Base-by-base conservation (phyloP, 1,140 invertebrate species). In the Brachionus manjavacas region DNA sequence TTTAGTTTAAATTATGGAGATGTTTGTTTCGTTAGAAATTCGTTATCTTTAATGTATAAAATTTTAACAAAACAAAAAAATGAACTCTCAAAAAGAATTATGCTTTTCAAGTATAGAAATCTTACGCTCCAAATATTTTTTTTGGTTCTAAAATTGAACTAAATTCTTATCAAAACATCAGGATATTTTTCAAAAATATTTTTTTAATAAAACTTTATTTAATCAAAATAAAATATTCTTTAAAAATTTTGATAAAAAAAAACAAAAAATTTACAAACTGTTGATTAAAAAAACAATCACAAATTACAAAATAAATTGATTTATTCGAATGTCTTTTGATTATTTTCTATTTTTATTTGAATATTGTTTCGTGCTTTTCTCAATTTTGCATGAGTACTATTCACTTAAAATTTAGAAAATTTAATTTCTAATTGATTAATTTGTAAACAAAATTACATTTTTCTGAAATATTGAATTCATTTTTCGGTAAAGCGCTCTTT, bases 281-380 rank as follows among this genome's bases (percentile, higher is more conserved):
- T 46, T 46, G 43, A 46, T 46, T 46, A 64, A 64, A 64, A 20
- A 64, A 35, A 7, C 31, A 6, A 35, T 35, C 31, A 35, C 31
- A 35, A 66, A 66, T 12, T 25, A 66, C 11, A 16, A 66, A 66
- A 66, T 4, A 23, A 68, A 68, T 12, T 28, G 11, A 31, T n/a
- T 16, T 31, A 68, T 68, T 68, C 28, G 12, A 68, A 31, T 12
- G 25, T 41, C 20, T 72, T 41, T 39, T 39, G 16, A 43, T 43
- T 43, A 74, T 74, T 49, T 25, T 76, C 72, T 31, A 76, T 49
- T 6, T 76, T 76, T 3, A 25, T 49, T 76, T 76, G 72, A 76
- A 76, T 35, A 49, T 76, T 76, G 16, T 76, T 46, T 76, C 72
- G 20, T 49, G 72, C 72, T 46, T 49, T 76, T 46, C n/a, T 76